These are phyloP conservation scores for Hozukius guyotensis DNA, from an alignment of 2,797 vertebrate species.

Conservation along the genomic window DNA sequence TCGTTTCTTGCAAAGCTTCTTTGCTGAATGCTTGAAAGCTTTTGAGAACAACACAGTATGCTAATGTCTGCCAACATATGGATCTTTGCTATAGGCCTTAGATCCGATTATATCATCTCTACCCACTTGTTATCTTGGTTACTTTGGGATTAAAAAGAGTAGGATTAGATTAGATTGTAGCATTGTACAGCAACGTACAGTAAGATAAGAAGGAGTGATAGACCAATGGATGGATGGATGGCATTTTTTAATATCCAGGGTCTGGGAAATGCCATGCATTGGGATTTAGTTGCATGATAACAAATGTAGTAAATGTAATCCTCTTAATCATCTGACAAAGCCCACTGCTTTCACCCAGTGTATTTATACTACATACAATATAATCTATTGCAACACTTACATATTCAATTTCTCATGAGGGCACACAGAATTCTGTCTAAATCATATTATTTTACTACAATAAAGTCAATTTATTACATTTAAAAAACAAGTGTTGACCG, in stretches of 20 bases:
- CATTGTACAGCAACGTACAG: not conserved
- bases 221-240: not conserved
- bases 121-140: slow-evolving; percentile 5
- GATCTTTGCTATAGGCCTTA: slow-evolving; percentile 4
- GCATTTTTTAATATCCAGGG: not conserved
- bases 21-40: slow-evolving; percentile 24
- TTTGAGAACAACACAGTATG: slow-evolving; percentile 35
- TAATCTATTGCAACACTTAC: not conserved
- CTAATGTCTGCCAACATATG: slow-evolving; percentile 33
- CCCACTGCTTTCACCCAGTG: not conserved
- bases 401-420: not conserved
- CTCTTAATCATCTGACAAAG: not conserved
- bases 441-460: not conserved
- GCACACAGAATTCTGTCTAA: not conserved
- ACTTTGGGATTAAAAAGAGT: slow-evolving; percentile 24
- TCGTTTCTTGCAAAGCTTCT: slow-evolving; percentile 37
- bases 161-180: not conserved
- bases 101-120: slow-evolving; percentile 27
- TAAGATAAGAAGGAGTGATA: not conserved
- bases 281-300: not conserved
- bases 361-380: not conserved
- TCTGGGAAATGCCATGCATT: too few relatives aligned
- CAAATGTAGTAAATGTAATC: not conserved
- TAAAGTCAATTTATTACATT: not conserved
- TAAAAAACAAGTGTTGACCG: not conserved